Base-by-base conservation (phyloP, 2,888 invertebrate genomes). In the Alloscopus bannaensis region DNA sequence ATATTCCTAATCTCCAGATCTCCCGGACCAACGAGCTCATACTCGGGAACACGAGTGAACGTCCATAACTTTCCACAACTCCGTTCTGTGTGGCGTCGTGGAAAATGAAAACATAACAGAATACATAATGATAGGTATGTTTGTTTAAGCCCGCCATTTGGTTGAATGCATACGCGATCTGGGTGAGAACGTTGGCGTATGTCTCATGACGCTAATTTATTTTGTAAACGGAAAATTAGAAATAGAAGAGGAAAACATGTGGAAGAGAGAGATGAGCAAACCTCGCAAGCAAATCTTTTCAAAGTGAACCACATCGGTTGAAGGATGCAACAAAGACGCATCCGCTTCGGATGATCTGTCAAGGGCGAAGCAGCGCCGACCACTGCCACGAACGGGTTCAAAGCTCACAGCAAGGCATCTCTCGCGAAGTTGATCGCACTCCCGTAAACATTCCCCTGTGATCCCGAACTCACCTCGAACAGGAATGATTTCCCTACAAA, bases 31-130 rank as follows among this genome's bases (percentile, higher is more conserved):
- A 88, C 88, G 55, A 90, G 87, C 79, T 89, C 89, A 81, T 88
- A 89, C 80, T 89, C 89, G 20, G 89, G 89, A 36, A 89, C 89
- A 29, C 90, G 87, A 50, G 90, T 90, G 86, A 90, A 90, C 8
- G 89, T 88, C 89, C 89, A 89, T n/a, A 88, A 86, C 81, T 88
- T 89, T 29, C 87, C 87, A 83, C 89, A 89, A 20, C 86, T 83
- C 16, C 87, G 86, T 78, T 87, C 88, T 88, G 78, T 6, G 36
- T 64, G 28, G 16, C 40, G n/a, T 57, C 24, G 13, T 52, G 26
- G 1, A 71, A 47, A 47, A 47, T 4, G n/a, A 36, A 36, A 36
- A 47, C 18, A n/a, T 47, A 47, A 13, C 47, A 47, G 47, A 18
- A n/a, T 13, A 45, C 4, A 45, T 11, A 45, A 45, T 3, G 45